Evolutionary conservation across 1,140 invertebrate species (phyloP), one percentile per base, ranked within the genome.

Genomic region (Dendroctonus valens): DNA sequence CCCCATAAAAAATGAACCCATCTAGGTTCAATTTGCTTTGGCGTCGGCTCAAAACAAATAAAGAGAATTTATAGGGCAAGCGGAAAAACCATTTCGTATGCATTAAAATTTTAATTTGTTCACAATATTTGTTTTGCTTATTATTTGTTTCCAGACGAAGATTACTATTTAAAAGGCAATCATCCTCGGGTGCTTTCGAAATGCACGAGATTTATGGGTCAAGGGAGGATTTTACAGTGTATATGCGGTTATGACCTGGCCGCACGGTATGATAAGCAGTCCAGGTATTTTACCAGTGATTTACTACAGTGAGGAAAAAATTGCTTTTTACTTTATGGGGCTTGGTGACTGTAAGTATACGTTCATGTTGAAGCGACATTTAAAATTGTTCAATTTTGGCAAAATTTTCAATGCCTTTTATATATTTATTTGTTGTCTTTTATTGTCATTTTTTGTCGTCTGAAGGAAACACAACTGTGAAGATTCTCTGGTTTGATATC

Each of bases 51-150:
- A 55, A 55, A 55, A 26, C 53, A 55, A 55, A 55, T 55, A 55
- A 55, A 55, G 53, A 39, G 41, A 55, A 55, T 39, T 52, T 52
- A 52, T 52, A 52, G 50, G 50, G n/a, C 50, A 26, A 15, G n/a
- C 12, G 26, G 26, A 52, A 37, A 37, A 52, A 14, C 50, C 50
- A 52, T 52, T 55, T 55, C 39, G 53, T 55, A 55, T 55, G 53
- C 53, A 55, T 55, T 55, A 55, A 55, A 55, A 55, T 55, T 38
- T 55, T 55, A 55, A 55, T 55, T 39, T 40, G 41, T 55, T 55
- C 53, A 55, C 53, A 40, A 55, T 55, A 55, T 55, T 55, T 55
- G 53, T 55, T 55, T 55, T 55, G 50, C 50, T 52, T 52, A 52
- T 52, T 52, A 52, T 52, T 52, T 15, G 50, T 52, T 52, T 37